A percentile compares a stretch with the other conserved stretches of the same genome.
Evolutionary conservation across 2,797 vertebrate species (phyloP).

Genomic region (Podarcis siculus): DNA sequence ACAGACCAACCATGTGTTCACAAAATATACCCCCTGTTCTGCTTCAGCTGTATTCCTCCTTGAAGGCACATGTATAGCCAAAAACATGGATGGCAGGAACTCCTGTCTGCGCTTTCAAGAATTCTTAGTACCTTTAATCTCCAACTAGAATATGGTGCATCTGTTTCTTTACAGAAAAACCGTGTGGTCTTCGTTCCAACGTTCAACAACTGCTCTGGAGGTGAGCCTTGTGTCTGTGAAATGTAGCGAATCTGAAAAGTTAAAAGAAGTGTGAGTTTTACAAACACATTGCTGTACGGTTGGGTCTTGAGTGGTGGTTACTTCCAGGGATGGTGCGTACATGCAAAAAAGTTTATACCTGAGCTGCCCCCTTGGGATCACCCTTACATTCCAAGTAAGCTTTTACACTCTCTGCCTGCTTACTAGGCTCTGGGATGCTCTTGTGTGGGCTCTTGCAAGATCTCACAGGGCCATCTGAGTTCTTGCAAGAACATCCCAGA

Average conservation of each 20-base stretch:
- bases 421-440: too few relatives aligned
- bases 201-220: slow-evolving; percentile 93
- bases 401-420: too few relatives aligned
- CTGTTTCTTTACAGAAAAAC: slow-evolving; percentile 94
- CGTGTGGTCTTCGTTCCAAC: slow-evolving; percentile 94
- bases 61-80: background rate
- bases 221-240: slow-evolving; percentile 98
- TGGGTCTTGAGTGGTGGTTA: too few relatives aligned
- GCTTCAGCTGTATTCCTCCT: background rate
- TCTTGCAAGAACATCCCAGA: too few relatives aligned
- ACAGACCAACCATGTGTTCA: background rate
- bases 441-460: too few relatives aligned
- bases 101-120: background rate
- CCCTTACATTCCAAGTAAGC: too few relatives aligned
- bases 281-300: too few relatives aligned
- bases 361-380: too few relatives aligned
- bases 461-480: too few relatives aligned
- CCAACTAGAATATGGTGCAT: slow-evolving; percentile 91
- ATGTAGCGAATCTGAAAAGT: slow-evolving; percentile 95
- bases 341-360: too few relatives aligned
- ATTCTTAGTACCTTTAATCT: slow-evolving; percentile 90
- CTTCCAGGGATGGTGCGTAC: too few relatives aligned
- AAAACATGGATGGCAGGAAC: background rate
- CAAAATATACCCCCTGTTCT: background rate
- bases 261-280: background rate